These are phyloP conservation scores for Elephas maximus DNA, from an alignment of 2,113 vertebrate genomes.

Conservation along the genomic window DNA sequence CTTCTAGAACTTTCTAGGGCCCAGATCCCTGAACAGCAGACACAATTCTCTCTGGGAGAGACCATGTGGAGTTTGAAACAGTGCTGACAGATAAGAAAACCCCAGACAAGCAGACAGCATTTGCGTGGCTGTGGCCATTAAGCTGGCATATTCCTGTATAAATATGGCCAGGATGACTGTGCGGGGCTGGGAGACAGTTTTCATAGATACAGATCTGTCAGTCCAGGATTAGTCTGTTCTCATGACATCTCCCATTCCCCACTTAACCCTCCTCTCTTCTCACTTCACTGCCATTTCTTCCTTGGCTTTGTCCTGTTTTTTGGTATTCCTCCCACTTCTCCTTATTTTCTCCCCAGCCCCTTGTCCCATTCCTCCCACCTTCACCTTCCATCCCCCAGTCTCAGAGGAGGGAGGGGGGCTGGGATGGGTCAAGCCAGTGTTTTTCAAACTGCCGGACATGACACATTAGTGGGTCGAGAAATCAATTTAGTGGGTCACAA, in stretches of 20 bases:
- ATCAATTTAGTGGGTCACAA: slow-evolving; percentile 83
- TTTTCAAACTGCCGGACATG: slow-evolving; percentile 75
- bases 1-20: slow-evolving; percentile 15
- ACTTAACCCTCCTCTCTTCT: background rate
- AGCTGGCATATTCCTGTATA: background rate
- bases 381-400: background rate
- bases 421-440: slow-evolving; percentile 58
- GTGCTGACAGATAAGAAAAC: background rate
- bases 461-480: slow-evolving; percentile 79
- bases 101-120: background rate
- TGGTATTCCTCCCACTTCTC: background rate
- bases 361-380: background rate
- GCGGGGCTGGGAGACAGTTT: background rate
- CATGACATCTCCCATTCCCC: background rate
- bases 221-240: background rate
- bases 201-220: background rate
- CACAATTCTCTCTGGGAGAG: background rate
- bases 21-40: background rate
- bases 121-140: background rate
- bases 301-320: background rate
- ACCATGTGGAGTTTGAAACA: background rate
- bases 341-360: background rate
- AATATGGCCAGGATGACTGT: background rate
- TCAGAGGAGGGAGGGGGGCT: background rate
- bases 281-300: background rate